Evolutionary conservation across 2,797 vertebrate species (phyloP).

Genomic region (Falco cherrug): DNA sequence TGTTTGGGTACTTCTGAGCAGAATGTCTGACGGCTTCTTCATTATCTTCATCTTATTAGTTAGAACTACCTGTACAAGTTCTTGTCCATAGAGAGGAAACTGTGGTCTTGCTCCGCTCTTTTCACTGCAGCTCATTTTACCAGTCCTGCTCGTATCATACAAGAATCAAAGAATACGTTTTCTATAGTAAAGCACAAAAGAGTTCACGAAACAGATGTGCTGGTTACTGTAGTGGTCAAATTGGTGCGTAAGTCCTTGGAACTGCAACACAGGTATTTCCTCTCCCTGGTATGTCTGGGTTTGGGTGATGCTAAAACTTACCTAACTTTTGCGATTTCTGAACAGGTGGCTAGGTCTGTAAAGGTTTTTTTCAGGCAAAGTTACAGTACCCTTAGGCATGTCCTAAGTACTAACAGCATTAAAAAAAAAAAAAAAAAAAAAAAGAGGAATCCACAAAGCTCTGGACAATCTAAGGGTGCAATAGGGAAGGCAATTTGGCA

Average conservation of each 20-base stretch:
- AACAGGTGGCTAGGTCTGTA: not conserved
- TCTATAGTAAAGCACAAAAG: not conserved
- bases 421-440: not conserved
- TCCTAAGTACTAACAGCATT: not conserved
- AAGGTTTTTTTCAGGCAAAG: not conserved
- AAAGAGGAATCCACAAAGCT: not conserved
- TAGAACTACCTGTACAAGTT: not conserved
- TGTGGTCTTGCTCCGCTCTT: not conserved
- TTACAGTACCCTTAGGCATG: not conserved
- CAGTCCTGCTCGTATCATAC: not conserved
- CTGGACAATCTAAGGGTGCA: not conserved
- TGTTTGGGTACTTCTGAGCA: not conserved
- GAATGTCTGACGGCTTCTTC: not conserved
- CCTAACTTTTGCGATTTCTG: not conserved
- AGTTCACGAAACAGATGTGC: not conserved
- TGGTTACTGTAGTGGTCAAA: not conserved
- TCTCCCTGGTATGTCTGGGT: not conserved
- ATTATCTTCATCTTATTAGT: not conserved
- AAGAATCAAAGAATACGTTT: not conserved
- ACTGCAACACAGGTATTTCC: not conserved
- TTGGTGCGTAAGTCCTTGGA: not conserved
- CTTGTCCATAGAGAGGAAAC: rapidly evolving
- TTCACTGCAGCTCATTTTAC: not conserved
- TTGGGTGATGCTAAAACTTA: not conserved
- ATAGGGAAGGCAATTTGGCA: not conserved